phyloP scores from a whole-genome alignment of 2,888 invertebrate genomes.

The Archaeoteleia sp. region DNA sequence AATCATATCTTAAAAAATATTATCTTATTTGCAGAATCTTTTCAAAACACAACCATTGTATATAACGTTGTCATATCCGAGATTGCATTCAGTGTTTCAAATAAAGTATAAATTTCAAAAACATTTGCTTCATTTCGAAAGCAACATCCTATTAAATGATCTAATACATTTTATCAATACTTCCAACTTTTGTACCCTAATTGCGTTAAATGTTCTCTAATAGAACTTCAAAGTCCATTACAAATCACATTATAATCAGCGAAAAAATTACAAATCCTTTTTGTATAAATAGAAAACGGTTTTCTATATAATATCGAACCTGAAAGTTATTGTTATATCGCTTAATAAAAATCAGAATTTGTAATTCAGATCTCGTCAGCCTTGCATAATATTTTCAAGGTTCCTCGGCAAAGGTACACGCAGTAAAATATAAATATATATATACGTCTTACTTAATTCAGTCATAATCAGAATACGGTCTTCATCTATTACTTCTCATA shows the following conservation, averaged over 20 bases:
- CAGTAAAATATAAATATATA: conserved; percentile 28
- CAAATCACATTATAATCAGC: conserved; percentile 2
- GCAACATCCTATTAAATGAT: too few relatives aligned
- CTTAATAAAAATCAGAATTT: conserved; percentile 16
- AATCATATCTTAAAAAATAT: too few relatives aligned
- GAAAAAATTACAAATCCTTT: conserved; percentile 20
- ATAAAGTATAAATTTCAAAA: too few relatives aligned
- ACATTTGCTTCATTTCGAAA: too few relatives aligned
- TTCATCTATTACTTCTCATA: conserved; percentile 54
- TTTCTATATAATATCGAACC: conserved; percentile 42
- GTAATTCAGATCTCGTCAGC: conserved; percentile 54
- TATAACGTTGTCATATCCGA: too few relatives aligned
- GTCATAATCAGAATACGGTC: conserved; percentile 53
- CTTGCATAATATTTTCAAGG: conserved; percentile 7
- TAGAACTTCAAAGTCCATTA: conserved; percentile 22
- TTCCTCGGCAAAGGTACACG: conserved; percentile 30
- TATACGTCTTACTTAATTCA: conserved; percentile 24
- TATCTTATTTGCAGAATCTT: too few relatives aligned
- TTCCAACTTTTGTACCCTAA: too few relatives aligned
- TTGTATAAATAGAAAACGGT: conserved; percentile 34
- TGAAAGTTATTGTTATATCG: conserved; percentile 29
- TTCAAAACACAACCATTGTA: too few relatives aligned
- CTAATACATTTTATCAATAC: too few relatives aligned
- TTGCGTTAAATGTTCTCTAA: background rate
- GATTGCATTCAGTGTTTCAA: too few relatives aligned